Evolutionary conservation across 2,888 invertebrate genomes (phyloP).

Genomic region (Drosophila engyochracea): DNA sequence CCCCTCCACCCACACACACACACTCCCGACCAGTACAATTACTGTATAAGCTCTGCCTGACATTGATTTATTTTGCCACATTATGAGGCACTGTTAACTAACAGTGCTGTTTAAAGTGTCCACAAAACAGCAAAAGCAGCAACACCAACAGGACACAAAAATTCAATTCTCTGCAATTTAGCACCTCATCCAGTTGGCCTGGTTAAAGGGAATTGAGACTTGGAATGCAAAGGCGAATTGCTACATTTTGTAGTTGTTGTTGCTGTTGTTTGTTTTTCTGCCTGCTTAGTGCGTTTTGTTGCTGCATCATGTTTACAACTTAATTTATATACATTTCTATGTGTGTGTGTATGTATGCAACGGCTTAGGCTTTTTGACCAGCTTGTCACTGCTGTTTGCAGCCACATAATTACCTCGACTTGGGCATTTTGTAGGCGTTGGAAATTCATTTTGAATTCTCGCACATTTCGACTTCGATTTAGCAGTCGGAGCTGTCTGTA

Average conservation of each 20-base stretch:
- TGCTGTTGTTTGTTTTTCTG: slow-evolving; percentile 4
- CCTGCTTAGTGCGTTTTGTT: slow-evolving; percentile 74
- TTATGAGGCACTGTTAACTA: slow-evolving; percentile 44
- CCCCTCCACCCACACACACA: neutral
- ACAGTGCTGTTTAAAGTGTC: slow-evolving; percentile 35
- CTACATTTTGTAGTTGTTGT: slow-evolving; percentile 23
- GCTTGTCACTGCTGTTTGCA: slow-evolving; percentile 56
- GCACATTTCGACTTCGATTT: slow-evolving; percentile 54
- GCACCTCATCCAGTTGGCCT: slow-evolving; percentile 43
- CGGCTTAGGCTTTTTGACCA: slow-evolving; percentile 32
- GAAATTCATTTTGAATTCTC: slow-evolving; percentile 83
- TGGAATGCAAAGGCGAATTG: slow-evolving; percentile 55
- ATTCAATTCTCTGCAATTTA: slow-evolving; percentile 31
- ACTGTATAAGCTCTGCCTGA: slow-evolving; percentile 21
- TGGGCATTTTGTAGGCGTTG: slow-evolving; percentile 81
- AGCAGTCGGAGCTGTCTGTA: slow-evolving; percentile 59
- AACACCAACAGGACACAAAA: slow-evolving; percentile 23
- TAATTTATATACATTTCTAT: slow-evolving; percentile 84
- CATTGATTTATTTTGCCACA: slow-evolving; percentile 70
- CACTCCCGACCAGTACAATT: neutral
- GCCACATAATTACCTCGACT: slow-evolving; percentile 64
- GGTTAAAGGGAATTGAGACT: slow-evolving; percentile 20
- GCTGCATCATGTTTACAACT: slow-evolving; percentile 85
- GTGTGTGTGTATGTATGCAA: slow-evolving; percentile 56
- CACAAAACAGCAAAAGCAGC: neutral